Evolutionary conservation across 2,113 vertebrate species (phyloP).

Genomic region (Nothoprocta perdicaria): DNA sequence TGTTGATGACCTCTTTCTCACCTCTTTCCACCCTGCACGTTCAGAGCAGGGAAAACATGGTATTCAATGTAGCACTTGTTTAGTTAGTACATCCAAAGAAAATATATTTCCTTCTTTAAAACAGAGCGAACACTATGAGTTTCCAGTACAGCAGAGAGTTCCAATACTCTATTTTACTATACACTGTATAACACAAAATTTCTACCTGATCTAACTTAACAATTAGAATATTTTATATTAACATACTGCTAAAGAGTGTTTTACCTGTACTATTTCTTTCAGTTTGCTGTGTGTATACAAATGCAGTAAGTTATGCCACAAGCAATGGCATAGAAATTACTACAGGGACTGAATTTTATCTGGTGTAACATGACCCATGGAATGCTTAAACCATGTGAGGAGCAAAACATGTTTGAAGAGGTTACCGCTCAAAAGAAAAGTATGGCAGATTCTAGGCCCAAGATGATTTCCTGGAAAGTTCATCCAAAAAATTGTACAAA

Average conservation of each 20-base stretch:
- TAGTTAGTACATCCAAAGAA: not conserved
- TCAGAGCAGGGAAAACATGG: not conserved
- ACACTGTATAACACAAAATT: not conserved
- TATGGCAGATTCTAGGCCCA: slow-evolving; percentile 13
- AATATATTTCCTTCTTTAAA: not conserved
- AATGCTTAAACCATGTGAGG: slow-evolving; percentile 3
- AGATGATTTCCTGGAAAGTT: slow-evolving; percentile 17
- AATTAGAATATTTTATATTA: not conserved
- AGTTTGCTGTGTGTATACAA: not conserved
- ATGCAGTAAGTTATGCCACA: not conserved
- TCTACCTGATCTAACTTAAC: not conserved
- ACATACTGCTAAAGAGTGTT: not conserved
- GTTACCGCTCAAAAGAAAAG: slow-evolving; percentile 20
- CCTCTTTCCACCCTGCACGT: not conserved
- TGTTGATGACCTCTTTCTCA: not conserved
- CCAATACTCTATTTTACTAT: not conserved
- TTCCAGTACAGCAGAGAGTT: not conserved
- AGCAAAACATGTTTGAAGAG: not conserved
- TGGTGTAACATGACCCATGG: not conserved
- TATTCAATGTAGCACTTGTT: not conserved
- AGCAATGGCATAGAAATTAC: not conserved
- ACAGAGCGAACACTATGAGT: not conserved
- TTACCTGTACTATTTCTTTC: not conserved
- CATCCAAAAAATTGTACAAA: slow-evolving; percentile 25
- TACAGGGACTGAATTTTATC: not conserved